Conservation (phyloP, 2,888 invertebrate genomes). For the Brachynemurus nebulosus region DNA sequence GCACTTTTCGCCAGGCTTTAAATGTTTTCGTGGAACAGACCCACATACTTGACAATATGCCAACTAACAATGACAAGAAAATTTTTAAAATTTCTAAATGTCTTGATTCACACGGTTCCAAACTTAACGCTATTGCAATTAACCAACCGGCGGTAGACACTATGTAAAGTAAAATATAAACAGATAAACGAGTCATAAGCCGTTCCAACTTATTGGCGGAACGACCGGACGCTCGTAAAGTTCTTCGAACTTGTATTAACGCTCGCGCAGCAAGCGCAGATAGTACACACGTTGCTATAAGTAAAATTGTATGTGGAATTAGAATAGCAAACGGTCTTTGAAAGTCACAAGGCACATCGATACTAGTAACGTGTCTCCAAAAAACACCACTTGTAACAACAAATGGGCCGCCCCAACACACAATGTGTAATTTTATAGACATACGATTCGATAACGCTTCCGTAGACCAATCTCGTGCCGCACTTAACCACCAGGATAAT, state of each 20-base stretch:
- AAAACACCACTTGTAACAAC: constrained; percentile 79
- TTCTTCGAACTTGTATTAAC: constrained; percentile 54
- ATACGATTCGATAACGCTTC: constrained; percentile 29
- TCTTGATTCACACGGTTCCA: not conserved
- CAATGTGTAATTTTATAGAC: constrained; percentile 27
- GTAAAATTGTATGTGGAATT: constrained; percentile 44
- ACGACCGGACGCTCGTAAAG: constrained; percentile 38
- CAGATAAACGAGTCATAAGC: constrained; percentile 60
- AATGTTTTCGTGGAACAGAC: constrained; percentile 42
- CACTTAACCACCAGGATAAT: constrained; percentile 10
- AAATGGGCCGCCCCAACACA: constrained; percentile 58
- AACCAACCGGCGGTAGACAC: constrained; percentile 41
- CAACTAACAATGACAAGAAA: constrained; percentile 39
- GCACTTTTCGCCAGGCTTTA: constrained; percentile 32
- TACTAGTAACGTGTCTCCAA: constrained; percentile 71
- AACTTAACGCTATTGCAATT: constrained; percentile 36
- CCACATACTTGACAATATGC: constrained; percentile 43
- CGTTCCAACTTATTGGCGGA: constrained; percentile 46
- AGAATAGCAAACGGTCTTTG: constrained; percentile 50
- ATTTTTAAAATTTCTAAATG: constrained; percentile 37
- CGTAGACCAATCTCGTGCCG: constrained; percentile 26
- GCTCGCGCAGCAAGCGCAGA: constrained; percentile 62
- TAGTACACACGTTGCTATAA: constrained; percentile 35
- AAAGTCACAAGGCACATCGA: constrained; percentile 65
- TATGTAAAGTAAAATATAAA: constrained; percentile 38